A percentile compares a stretch with the other conserved stretches of the same genome.
These are phyloP conservation scores for Cyprinodon brontotheroides DNA, from an alignment of 2,113 vertebrate genomes.

Conservation along the genomic window DNA sequence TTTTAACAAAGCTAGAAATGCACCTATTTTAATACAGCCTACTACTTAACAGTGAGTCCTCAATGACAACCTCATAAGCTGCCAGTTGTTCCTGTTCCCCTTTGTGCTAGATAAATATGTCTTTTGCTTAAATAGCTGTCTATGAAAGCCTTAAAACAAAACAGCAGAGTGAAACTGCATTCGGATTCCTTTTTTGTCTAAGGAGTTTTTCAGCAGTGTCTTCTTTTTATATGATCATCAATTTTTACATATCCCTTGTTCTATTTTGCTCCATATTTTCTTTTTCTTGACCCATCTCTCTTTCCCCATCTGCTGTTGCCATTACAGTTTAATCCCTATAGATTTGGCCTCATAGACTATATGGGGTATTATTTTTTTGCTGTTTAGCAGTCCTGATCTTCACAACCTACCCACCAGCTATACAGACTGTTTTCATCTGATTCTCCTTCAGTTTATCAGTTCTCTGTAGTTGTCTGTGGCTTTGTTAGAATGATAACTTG, in stretches of 20 bases:
- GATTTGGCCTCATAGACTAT: slow-evolving; percentile 40
- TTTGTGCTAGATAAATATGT: slow-evolving; percentile 54
- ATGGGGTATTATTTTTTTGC: slow-evolving; percentile 50
- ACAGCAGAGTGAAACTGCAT: slow-evolving; percentile 27
- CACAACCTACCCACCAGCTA: slow-evolving; percentile 13
- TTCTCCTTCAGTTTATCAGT: slow-evolving; percentile 38
- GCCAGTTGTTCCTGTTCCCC: slow-evolving; percentile 27
- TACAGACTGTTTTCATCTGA: slow-evolving; percentile 17
- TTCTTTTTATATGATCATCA: slow-evolving; percentile 12
- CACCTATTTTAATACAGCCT: not conserved
- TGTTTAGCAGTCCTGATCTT: slow-evolving; percentile 34
- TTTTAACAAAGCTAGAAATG: not conserved
- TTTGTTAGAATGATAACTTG: slow-evolving; percentile 32
- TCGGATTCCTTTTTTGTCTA: slow-evolving; percentile 37
- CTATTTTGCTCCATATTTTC: slow-evolving; percentile 18
- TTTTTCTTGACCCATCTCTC: not conserved
- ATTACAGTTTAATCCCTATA: slow-evolving; percentile 42
- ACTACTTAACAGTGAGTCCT: slow-evolving; percentile 33
- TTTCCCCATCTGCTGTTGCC: slow-evolving; percentile 59
- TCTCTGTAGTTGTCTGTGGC: slow-evolving; percentile 25
- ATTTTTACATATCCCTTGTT: slow-evolving; percentile 32
- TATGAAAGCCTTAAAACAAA: slow-evolving; percentile 45
- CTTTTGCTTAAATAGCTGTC: slow-evolving; percentile 41
- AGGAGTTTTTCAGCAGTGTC: slow-evolving; percentile 8
- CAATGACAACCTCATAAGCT: slow-evolving; percentile 42